Evolutionary conservation across 2,888 invertebrate genomes (phyloP), one percentile per base, ranked within the genome.

Genomic region (Leptinotarsa tumamoca): DNA sequence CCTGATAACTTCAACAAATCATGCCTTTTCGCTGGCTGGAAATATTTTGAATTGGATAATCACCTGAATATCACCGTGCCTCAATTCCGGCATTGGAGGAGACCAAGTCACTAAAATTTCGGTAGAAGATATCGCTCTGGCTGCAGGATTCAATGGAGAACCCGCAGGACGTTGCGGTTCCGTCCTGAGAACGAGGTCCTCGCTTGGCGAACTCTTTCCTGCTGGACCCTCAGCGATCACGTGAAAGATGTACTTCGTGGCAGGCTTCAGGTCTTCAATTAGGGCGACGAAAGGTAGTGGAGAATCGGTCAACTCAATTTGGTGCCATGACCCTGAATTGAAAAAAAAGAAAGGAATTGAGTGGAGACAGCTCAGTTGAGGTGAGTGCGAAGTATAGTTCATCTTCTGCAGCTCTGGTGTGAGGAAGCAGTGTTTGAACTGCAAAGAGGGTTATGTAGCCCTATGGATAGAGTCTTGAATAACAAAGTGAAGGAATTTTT

Each of bases 141-240:
- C 93, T 49, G 91, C 90, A n/a, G 93, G 88, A 86, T 92, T 92
- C 13, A 92, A 86, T 0, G 94, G 94, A 0, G 93, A 91, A 7
- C 94, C 94, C 1, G 93, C 93, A 0, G 94, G 94, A 77, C 93
- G 89, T 86, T 94, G 93, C 0, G 94, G 93, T 81, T 94, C 93
- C 0, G 94, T 94, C 82, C 91, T 90, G 1, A 94, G 90, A 14
- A 90, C 84, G 27, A 94, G 86, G 80, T 93, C 93, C 52, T 91
- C 89, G 78, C 93, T 93, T 1, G 93, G 93, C 2, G 90, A 89
- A 84, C 94, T 94, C 83, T 91, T 91, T 0, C 95, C 94, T 0
- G 93, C 93, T 5, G 93, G 92, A 5, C 95, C 95, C 86, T 94
- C 94, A 1, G 95, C 94, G 71, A 94, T 90, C 4, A 95, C 92